These are phyloP conservation scores for Leptodactylus fuscus DNA, from an alignment of 2,113 vertebrate species.

Conservation along the genomic window DNA sequence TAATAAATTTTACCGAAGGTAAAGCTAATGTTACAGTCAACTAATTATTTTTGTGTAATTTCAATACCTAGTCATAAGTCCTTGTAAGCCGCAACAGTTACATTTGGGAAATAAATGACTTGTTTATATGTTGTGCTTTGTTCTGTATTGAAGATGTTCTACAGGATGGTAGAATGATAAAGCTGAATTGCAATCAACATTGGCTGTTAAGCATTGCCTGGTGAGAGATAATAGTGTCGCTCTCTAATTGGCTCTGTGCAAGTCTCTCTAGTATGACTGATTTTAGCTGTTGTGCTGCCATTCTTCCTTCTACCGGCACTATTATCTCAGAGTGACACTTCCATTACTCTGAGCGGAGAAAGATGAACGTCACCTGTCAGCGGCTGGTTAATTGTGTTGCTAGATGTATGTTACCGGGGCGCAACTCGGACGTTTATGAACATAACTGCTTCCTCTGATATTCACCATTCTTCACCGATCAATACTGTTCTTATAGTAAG, in stretches of 20 bases:
- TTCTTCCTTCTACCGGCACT: conserved; percentile 80
- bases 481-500: conserved; percentile 79
- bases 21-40: background rate
- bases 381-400: conserved; percentile 93
- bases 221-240: conserved; percentile 74
- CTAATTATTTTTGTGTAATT: conserved; percentile 11
- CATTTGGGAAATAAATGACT: background rate
- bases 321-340: conserved; percentile 93
- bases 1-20: background rate
- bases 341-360: conserved; percentile 91
- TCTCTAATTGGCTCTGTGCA: conserved; percentile 80
- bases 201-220: conserved; percentile 71
- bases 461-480: conserved; percentile 83
- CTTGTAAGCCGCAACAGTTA: background rate
- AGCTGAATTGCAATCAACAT: conserved; percentile 67
- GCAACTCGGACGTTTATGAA: conserved; percentile 87
- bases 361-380: conserved; percentile 95
- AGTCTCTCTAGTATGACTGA: conserved; percentile 75
- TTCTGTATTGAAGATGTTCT: background rate
- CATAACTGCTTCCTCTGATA: conserved; percentile 83
- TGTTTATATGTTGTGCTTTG: background rate
- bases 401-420: conserved; percentile 87
- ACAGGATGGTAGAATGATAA: conserved; percentile 70
- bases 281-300: conserved; percentile 76
- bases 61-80: background rate